Conservation (phyloP, 2,797 vertebrate genomes). For the Melanotaenia trifasciata region DNA sequence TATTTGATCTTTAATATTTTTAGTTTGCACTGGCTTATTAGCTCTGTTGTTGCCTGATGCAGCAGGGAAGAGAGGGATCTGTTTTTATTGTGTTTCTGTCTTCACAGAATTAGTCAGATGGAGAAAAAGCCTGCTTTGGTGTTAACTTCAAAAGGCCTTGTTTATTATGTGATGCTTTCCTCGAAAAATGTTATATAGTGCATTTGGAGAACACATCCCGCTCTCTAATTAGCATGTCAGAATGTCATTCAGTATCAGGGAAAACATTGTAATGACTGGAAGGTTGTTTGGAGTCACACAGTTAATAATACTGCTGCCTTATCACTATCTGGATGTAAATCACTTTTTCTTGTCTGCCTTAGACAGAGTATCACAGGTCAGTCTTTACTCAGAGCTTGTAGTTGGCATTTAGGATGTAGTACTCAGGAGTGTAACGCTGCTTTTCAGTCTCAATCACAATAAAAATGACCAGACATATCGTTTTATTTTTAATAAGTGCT, state of each 20-base stretch:
- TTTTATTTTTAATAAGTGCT: conserved; percentile 38
- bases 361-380: conserved; percentile 37
- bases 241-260: conserved; percentile 53
- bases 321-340: conserved; percentile 42
- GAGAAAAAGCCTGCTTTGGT: conserved; percentile 47
- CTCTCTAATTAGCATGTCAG: conserved; percentile 70
- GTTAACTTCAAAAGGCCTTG: conserved; percentile 66
- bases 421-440: conserved; percentile 20
- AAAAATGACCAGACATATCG: conserved; percentile 20
- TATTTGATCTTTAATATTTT: conserved; percentile 58
- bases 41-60: conserved; percentile 35
- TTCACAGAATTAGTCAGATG: conserved; percentile 19
- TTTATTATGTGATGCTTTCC: conserved; percentile 55
- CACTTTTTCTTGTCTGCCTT: conserved; percentile 29
- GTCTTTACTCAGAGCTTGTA: conserved; percentile 37
- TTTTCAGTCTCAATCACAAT: conserved; percentile 22
- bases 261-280: conserved; percentile 42
- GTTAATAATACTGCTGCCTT: conserved; percentile 47
- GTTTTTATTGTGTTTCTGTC: conserved; percentile 59
- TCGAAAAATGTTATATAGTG: conserved; percentile 43
- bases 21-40: conserved; percentile 65
- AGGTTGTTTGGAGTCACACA: conserved; percentile 34
- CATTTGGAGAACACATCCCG: conserved; percentile 38
- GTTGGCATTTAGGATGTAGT: conserved; percentile 26
- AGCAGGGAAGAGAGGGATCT: conserved; percentile 32